Base-by-base conservation (phyloP, 2,888 invertebrate genomes). In the Bellardia bayeri region DNA sequence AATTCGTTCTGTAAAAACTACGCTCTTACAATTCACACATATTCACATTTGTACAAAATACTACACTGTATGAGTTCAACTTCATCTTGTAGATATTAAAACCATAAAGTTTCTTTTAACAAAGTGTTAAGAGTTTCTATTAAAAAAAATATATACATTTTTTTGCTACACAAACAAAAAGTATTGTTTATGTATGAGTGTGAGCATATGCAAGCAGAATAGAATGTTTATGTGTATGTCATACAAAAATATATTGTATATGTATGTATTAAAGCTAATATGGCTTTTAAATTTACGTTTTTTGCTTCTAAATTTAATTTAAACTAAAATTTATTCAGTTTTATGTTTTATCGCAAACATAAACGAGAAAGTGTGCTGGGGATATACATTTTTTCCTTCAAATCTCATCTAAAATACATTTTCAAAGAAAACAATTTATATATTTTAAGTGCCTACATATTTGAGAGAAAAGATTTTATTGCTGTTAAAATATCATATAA, bases 11-110 rank as follows among this genome's bases (percentile, higher is more conserved):
- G n/a, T 51, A 63, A 42, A 71, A 83, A 71, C 61, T 63, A 86
- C 51, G 37, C 13, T 75, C 11, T 63, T 56, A 40, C 33, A 49
- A 76, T 42, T 64, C 51, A 68, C 56, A 81, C 56, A 61, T 42
- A 23, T 9, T 40, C 37, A 51, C 61, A 49, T 30, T n/a, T 42
- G 2, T 42, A 16, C 14, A 56, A 45, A 51, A 58, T 33, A n/a
- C 7, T 23, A 37, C 33, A 37, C 23, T 72, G 63, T 23, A 16
- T 64, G 7, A 49, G 3, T 49, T 78, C 45, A 66, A 64, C 71
- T 72, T 83, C 78, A 78, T 76, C 72, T 83, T 64, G 49, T 78
- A 78, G 42, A 74, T 82, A 82, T 83, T 79, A 79, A 61, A 72
- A 74, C 37, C 71, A 72, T 72, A 78, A 78, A 66, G 40, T 84